Conservation (phyloP, 2,797 vertebrate species). For the Phyllotis vaccarum region DNA sequence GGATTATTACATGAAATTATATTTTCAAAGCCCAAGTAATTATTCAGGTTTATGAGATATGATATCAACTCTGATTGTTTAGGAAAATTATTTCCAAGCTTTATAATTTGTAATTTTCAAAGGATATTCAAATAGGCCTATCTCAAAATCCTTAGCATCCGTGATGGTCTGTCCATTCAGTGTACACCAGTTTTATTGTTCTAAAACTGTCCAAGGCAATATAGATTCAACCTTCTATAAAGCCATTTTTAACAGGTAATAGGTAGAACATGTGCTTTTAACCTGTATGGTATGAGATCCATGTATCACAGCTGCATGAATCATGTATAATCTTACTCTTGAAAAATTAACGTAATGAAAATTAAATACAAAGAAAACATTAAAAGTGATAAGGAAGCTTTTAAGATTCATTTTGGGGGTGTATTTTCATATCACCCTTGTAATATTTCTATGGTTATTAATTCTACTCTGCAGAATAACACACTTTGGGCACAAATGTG, state of each 20-base stretch:
- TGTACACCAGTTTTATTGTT: not conserved
- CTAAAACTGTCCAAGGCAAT: not conserved
- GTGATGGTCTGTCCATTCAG: not conserved
- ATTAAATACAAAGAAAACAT: not conserved
- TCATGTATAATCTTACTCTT: not conserved
- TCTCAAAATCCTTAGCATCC: rapidly evolving
- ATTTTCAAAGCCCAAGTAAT: not conserved
- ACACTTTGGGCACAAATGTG: not conserved
- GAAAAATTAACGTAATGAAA: not conserved
- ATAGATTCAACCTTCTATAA: not conserved
- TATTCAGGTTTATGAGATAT: not conserved
- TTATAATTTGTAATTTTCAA: not conserved
- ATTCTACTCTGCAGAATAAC: not conserved
- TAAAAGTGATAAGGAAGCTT: not conserved
- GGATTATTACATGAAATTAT: not conserved
- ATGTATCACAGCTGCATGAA: not conserved
- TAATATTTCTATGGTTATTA: not conserved
- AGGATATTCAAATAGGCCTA: not conserved
- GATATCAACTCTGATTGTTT: not conserved
- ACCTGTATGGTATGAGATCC: not conserved
- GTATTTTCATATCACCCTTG: not conserved
- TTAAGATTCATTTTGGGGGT: not conserved
- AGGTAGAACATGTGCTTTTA: not conserved
- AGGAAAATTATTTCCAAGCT: not conserved
- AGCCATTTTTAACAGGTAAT: not conserved